These are phyloP conservation scores for Ophthalmolycus amberensis DNA, from an alignment of 2,113 vertebrate genomes.

Conservation along the genomic window DNA sequence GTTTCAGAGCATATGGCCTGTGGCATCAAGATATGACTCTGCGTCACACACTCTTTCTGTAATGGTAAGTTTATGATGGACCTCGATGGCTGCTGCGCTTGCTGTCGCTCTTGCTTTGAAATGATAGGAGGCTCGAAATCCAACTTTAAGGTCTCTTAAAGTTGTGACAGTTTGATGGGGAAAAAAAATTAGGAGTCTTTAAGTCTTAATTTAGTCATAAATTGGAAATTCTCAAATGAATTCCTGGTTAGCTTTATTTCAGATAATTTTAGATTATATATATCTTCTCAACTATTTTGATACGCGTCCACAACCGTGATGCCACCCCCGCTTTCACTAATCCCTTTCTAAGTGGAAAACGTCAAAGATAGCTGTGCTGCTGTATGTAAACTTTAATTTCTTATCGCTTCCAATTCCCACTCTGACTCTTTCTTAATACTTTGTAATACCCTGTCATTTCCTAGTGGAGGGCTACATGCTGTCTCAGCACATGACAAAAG, in stretches of 20 bases:
- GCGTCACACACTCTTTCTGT: slow-evolving; percentile 20
- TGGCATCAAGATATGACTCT: slow-evolving; percentile 15
- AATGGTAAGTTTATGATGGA: slow-evolving; percentile 14
- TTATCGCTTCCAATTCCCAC: slow-evolving; percentile 68
- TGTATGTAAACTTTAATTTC: slow-evolving; percentile 71
- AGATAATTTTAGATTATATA: slow-evolving; percentile 26
- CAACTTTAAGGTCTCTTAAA: not conserved
- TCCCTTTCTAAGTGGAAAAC: slow-evolving; percentile 57
- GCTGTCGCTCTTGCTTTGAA: not conserved
- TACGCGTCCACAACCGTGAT: slow-evolving; percentile 8
- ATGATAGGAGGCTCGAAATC: not conserved
- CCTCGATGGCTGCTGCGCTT: not conserved
- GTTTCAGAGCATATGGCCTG: slow-evolving; percentile 1
- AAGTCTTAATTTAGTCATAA: not conserved
- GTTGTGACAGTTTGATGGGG: not conserved
- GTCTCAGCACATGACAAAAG: slow-evolving; percentile 78
- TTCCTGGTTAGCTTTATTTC: slow-evolving; percentile 23
- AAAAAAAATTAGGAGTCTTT: slow-evolving; percentile 1
- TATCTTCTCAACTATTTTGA: slow-evolving; percentile 41
- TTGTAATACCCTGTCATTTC: slow-evolving; percentile 69
- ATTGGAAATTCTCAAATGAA: not conserved
- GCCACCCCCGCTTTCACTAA: slow-evolving; percentile 48
- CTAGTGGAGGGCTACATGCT: slow-evolving; percentile 63
- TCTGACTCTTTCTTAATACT: slow-evolving; percentile 64
- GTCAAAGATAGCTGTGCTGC: slow-evolving; percentile 49